Conservation (phyloP, 2,888 invertebrate species). For the Globia sparganii region DNA sequence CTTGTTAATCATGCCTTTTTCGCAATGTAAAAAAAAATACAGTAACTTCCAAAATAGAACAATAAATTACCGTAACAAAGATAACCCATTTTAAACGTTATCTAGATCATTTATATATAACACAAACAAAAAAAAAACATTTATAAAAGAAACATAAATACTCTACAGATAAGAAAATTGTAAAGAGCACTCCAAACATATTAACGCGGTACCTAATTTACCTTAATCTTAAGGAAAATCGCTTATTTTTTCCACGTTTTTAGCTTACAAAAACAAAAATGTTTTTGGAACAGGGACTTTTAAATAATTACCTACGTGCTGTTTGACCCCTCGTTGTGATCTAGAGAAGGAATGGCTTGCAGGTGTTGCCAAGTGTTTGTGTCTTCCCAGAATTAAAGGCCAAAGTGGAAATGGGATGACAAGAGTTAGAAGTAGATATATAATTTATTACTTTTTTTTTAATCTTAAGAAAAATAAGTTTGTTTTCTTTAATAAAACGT, state of each 20-base stretch:
- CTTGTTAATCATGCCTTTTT: neutral
- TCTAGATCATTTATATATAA: slow-evolving; percentile 19
- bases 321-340: slow-evolving; percentile 83
- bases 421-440: neutral
- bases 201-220: slow-evolving; percentile 67
- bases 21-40: neutral
- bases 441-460: neutral
- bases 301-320: slow-evolving; percentile 88
- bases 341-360: slow-evolving; percentile 69
- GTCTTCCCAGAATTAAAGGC: slow-evolving; percentile 7
- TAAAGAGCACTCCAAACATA: slow-evolving; percentile 65
- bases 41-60: neutral
- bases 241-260: slow-evolving; percentile 74
- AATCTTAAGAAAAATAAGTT: neutral
- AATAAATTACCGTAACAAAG: slow-evolving; percentile 5
- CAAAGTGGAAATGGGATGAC: neutral
- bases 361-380: slow-evolving; percentile 55
- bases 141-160: slow-evolving; percentile 48
- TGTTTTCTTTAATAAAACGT: neutral
- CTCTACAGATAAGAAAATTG: slow-evolving; percentile 61
- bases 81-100: slow-evolving; percentile 11
- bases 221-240: slow-evolving; percentile 67
- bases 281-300: slow-evolving; percentile 74
- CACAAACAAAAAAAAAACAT: slow-evolving; percentile 4
- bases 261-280: slow-evolving; percentile 72